Evolutionary conservation across 2,888 invertebrate species (phyloP).

Genomic region (Nowickia ferox): DNA sequence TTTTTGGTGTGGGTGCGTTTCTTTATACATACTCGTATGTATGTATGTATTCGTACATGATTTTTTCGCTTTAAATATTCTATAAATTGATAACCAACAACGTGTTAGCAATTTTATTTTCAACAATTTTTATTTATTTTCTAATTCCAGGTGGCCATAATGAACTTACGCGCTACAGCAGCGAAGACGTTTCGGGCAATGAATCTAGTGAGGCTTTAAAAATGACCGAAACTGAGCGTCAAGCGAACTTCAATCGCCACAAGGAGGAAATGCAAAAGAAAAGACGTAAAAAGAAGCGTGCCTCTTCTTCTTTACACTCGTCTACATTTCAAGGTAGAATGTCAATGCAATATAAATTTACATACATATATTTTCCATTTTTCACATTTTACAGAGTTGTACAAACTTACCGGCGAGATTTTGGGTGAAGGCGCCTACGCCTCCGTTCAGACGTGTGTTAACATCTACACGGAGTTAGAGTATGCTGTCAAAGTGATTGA

Average conservation of each 20-base stretch:
- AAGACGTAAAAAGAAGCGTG: conserved; percentile 94
- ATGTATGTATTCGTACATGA: background rate
- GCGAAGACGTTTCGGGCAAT: conserved; percentile 83
- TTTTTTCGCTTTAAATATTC: conserved; percentile 2
- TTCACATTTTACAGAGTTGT: conserved; percentile 88
- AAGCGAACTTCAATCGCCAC: conserved; percentile 87
- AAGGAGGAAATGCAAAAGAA: conserved; percentile 95
- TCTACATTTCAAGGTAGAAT: conserved; percentile 93
- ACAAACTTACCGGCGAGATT: conserved; percentile 96
- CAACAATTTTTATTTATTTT: conserved; percentile 16
- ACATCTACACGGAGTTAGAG: conserved; percentile 95
- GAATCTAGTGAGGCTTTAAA: conserved; percentile 82
- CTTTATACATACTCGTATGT: background rate
- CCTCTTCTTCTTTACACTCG: conserved; percentile 93
- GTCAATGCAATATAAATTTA: no score
- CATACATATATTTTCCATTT: background rate
- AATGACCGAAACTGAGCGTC: conserved; percentile 83
- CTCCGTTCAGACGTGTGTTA: conserved; percentile 96
- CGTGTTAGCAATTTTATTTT: background rate
- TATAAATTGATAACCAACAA: no score
- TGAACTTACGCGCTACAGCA: conserved; percentile 82
- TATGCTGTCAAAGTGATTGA: conserved; percentile 99
- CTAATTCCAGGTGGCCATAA: conserved; percentile 78
- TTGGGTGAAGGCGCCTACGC: conserved; percentile 98
- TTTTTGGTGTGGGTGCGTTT: conserved; percentile 5